phyloP scores from a whole-genome alignment of 2,113 vertebrate species.

The Vireo altiloquus region DNA sequence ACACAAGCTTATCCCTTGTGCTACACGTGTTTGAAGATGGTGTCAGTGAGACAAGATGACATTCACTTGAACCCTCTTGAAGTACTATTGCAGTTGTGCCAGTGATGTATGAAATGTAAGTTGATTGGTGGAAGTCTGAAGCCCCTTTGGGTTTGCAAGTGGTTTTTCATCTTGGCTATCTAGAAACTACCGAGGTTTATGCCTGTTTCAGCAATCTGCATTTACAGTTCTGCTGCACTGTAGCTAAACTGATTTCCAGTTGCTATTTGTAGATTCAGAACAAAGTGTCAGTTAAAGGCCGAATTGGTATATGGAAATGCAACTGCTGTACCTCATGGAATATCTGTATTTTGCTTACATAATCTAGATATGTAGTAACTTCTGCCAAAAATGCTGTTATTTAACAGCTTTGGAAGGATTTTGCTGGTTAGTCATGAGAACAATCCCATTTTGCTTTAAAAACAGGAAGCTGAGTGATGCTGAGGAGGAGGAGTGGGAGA shows the following conservation, averaged over 20 bases:
- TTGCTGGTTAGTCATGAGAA: background rate
- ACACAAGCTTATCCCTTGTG: background rate
- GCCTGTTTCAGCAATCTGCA: background rate
- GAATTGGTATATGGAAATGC: background rate
- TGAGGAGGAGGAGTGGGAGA: constrained; percentile 14
- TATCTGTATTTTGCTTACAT: background rate
- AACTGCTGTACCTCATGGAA: background rate
- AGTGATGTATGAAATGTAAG: background rate
- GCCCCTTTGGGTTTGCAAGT: background rate
- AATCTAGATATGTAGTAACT: background rate
- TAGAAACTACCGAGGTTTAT: background rate
- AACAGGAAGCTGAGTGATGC: background rate
- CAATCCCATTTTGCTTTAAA: background rate
- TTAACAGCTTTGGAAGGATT: background rate
- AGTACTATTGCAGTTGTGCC: background rate
- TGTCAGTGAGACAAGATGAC: background rate
- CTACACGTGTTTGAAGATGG: background rate
- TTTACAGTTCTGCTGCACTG: background rate
- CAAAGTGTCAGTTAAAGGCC: background rate
- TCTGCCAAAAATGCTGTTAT: background rate
- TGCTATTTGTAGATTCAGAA: background rate
- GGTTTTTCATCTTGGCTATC: background rate
- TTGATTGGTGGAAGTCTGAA: background rate
- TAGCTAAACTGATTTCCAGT: background rate
- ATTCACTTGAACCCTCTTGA: background rate